phyloP scores from a whole-genome alignment of 2,797 vertebrate genomes.

The Ceryle rudis region DNA sequence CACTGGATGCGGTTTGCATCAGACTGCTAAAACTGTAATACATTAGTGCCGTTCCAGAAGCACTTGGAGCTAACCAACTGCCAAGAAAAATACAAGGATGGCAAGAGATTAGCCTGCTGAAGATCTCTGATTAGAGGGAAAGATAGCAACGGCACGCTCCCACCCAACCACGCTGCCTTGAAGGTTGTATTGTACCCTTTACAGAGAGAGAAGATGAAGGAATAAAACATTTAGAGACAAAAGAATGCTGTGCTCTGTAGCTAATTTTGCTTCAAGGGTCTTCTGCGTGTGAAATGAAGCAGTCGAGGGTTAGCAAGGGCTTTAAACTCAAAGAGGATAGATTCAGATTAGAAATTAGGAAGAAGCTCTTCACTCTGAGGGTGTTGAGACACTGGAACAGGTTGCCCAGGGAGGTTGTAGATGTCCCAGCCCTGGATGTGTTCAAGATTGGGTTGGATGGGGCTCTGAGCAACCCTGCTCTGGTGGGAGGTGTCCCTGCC shows the following conservation, averaged over 20 bases:
- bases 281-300: background rate
- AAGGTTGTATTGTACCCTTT: background rate
- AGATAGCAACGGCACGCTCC: background rate
- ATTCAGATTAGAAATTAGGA: too few species aligned
- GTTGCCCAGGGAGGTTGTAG: too few species aligned
- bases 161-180: background rate
- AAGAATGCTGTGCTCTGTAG: background rate
- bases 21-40: background rate
- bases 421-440: too few species aligned
- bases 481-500: too few species aligned
- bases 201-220: background rate
- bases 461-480: too few species aligned
- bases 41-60: background rate
- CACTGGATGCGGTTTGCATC: background rate
- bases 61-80: background rate
- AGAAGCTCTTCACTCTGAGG: too few species aligned
- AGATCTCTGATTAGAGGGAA: background rate
- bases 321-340: too few species aligned
- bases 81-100: background rate
- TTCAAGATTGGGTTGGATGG: too few species aligned
- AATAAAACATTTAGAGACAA: background rate
- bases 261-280: background rate
- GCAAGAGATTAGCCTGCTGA: background rate
- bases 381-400: too few species aligned
- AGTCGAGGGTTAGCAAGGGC: background rate